Conservation (phyloP, 2,888 invertebrate species). For the Dusona sp. region DNA sequence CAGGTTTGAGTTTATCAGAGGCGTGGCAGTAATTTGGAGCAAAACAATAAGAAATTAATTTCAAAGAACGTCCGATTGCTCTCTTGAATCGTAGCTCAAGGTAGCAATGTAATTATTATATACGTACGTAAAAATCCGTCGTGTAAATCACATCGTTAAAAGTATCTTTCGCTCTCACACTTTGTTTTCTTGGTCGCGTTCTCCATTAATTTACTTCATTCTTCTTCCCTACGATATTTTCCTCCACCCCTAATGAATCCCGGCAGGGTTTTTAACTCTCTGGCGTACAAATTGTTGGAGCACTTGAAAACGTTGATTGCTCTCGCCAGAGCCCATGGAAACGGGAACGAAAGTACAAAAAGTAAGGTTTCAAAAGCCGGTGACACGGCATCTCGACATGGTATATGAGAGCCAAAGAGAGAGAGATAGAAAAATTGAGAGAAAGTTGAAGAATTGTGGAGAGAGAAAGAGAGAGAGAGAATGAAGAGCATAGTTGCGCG, state of each 20-base stretch:
- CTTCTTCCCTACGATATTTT: slow-evolving; percentile 8
- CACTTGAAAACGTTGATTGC: slow-evolving; percentile 61
- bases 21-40: background rate
- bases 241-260: slow-evolving; percentile 12
- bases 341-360: slow-evolving; percentile 45
- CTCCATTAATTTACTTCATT: slow-evolving; percentile 54
- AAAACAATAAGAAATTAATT: background rate
- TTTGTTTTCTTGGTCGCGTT: slow-evolving; percentile 37
- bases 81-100: background rate
- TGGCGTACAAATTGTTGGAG: slow-evolving; percentile 55
- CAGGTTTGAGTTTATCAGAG: background rate
- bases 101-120: background rate
- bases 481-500: slow-evolving; percentile 38
- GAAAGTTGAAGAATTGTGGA: background rate
- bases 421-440: slow-evolving; percentile 4
- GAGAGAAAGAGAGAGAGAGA: background rate
- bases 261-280: slow-evolving; percentile 35
- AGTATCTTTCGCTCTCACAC: background rate
- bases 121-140: background rate
- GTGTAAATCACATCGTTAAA: slow-evolving; percentile 45
- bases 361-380: slow-evolving; percentile 26
- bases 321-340: slow-evolving; percentile 52
- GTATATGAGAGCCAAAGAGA: slow-evolving; percentile 15
- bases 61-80: background rate
- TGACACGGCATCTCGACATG: slow-evolving; percentile 31